Percentiles rank a stretch among this genome's conserved stretches.
phyloP scores from a whole-genome alignment of 2,888 invertebrate genomes.

The Hydrotaea cyrtoneurina region DNA sequence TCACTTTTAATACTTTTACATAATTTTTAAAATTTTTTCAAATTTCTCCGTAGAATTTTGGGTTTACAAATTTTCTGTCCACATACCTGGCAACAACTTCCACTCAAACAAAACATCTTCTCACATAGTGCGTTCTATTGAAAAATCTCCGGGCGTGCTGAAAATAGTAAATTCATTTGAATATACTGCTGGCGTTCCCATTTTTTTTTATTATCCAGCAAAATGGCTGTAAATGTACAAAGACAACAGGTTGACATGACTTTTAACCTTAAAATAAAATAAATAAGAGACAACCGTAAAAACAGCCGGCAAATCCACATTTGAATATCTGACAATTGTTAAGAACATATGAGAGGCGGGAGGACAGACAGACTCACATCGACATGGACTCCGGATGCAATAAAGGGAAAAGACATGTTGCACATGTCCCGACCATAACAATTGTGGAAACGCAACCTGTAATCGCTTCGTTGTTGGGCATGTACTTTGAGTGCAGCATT shows the following conservation, averaged over 20 bases:
- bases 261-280: not conserved
- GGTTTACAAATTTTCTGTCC: no score
- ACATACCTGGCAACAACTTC: no score
- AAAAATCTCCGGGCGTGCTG: no score
- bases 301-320: not conserved
- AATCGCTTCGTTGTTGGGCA: not conserved
- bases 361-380: not conserved
- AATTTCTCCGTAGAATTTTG: no score
- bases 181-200: no score
- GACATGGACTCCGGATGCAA: not conserved
- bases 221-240: not conserved
- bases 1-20: no score
- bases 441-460: not conserved
- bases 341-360: not conserved
- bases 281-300: not conserved
- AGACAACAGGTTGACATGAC: not conserved
- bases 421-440: not conserved
- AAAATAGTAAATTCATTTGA: no score
- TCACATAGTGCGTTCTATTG: no score
- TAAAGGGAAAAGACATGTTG: not conserved
- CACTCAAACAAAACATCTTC: no score
- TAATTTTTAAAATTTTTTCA: no score
- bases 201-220: not conserved
- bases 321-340: not conserved
- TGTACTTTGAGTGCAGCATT: not conserved